Evolutionary conservation across 1,140 invertebrate genomes (phyloP).

Genomic region (Lepidurus couesii): DNA sequence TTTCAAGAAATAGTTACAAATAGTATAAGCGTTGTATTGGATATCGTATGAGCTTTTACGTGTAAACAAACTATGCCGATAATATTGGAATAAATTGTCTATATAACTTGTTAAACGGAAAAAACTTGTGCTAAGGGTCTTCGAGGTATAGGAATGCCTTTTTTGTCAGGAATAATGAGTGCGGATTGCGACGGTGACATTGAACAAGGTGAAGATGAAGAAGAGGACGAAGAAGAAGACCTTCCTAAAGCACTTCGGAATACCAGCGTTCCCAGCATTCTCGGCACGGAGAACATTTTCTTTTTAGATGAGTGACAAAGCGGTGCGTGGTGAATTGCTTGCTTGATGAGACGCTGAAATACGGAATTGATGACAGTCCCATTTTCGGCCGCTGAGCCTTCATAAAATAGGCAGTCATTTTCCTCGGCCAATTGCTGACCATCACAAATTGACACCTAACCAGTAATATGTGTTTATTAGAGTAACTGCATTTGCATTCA

Average conservation of each 20-base stretch:
- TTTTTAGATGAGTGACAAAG: background rate
- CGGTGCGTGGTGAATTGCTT: conserved; percentile 9
- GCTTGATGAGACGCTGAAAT: conserved; percentile 27
- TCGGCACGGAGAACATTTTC: conserved; percentile 19
- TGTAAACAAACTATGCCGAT: no score
- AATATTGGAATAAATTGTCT: background rate
- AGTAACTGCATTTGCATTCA: background rate
- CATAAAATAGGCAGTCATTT: conserved; percentile 16
- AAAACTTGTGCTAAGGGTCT: background rate
- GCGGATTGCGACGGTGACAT: background rate
- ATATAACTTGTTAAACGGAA: background rate
- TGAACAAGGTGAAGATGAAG: conserved; percentile 19
- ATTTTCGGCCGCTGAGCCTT: conserved; percentile 30
- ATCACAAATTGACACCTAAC: conserved; percentile 6
- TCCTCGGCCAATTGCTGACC: conserved; percentile 16
- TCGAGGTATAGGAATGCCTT: conserved; percentile 2
- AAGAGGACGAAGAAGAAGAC: background rate
- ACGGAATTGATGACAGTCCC: conserved; percentile 12
- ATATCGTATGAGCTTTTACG: no score
- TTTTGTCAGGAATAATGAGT: background rate
- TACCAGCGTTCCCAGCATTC: background rate
- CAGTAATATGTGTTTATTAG: background rate
- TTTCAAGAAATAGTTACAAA: no score
- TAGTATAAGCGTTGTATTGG: no score
- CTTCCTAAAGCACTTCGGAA: background rate